Conservation (phyloP, 2,888 invertebrate genomes). For the Steinernema hermaphroditum region DNA sequence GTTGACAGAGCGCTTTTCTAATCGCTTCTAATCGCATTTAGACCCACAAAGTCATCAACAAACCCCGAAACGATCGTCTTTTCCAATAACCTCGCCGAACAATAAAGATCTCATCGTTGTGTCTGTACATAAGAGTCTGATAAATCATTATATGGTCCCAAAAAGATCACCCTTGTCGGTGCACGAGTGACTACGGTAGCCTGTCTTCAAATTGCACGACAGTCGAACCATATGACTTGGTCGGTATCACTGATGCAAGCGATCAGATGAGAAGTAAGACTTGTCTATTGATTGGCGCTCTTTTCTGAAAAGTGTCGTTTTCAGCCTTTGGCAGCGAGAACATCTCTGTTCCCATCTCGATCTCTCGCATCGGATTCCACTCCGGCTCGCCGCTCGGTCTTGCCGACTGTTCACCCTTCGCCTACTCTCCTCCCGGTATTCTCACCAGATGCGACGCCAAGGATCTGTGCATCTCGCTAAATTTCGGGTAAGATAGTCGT, state of each 20-base stretch:
- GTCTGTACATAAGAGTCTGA: not conserved
- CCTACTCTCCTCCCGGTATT: slow-evolving; percentile 60
- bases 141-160: not conserved
- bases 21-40: not conserved
- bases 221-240: not conserved
- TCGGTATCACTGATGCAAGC: not conserved
- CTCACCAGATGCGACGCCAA: slow-evolving; percentile 3
- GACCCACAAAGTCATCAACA: not conserved
- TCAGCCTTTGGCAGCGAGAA: slow-evolving; percentile 88
- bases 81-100: not conserved
- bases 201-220: not conserved
- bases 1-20: not conserved
- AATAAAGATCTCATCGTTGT: slow-evolving; percentile 12
- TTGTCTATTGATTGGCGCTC: not conserved
- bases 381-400: slow-evolving; percentile 87
- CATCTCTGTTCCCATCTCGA: slow-evolving; percentile 92
- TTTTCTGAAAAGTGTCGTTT: not conserved
- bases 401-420: slow-evolving; percentile 81
- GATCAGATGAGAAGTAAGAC: slow-evolving; percentile 30
- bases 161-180: not conserved
- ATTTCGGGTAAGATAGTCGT: no score
- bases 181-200: not conserved
- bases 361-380: slow-evolving; percentile 89
- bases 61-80: not conserved
- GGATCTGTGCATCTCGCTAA: not conserved